Evolutionary conservation across 2,797 vertebrate species (phyloP), one percentile per base, ranked within the genome.

Genomic region (Epinephelus awoara): DNA sequence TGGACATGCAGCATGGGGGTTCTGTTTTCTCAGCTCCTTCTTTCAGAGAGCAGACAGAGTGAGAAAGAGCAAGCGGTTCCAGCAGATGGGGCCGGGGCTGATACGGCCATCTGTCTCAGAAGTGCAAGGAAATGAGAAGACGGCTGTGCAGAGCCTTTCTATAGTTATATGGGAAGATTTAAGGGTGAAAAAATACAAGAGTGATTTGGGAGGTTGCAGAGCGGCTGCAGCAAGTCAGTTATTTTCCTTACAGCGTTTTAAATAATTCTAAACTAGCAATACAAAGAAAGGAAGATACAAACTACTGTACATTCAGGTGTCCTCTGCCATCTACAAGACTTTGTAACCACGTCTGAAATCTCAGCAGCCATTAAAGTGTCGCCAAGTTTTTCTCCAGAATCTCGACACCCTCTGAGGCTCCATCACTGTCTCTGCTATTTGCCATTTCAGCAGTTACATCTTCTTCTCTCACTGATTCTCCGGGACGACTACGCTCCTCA

Each of bases 41-140:
- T 57, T 58, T 57, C 54, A 54, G 66, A 52, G 63, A 59, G 84
- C 64, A 69, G 69, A 74, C 66, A 23, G 67, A 75, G 81, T 58
- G 79, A 73, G 87, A 85, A 62, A 9, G 77, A 72, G 25, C 25
- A 19, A 80, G 75, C 6, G 70, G 52, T 46, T 87, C 78, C 83
- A 88, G 88, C 90, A 92, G 88, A 92, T 84, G 82, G 88, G 78
- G 65, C 78, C 67, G 50, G 50, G 76, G 74, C 86, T 84, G 80
- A 86, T 64, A 15, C 42, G 13, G 79, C 90, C 87, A 89, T 91
- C 92, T 91, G 88, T 85, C 85, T 85, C 77, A 23, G 49, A 64
- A 72, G 49, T 65, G 67, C 57, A 69, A 19, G 75, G 56, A 67
- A 77, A 74, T 18, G 57, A 71, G 69, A 10, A 58, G 52, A 25